Conservation (phyloP, 2,113 vertebrate species). For the Saguinus midas region DNA sequence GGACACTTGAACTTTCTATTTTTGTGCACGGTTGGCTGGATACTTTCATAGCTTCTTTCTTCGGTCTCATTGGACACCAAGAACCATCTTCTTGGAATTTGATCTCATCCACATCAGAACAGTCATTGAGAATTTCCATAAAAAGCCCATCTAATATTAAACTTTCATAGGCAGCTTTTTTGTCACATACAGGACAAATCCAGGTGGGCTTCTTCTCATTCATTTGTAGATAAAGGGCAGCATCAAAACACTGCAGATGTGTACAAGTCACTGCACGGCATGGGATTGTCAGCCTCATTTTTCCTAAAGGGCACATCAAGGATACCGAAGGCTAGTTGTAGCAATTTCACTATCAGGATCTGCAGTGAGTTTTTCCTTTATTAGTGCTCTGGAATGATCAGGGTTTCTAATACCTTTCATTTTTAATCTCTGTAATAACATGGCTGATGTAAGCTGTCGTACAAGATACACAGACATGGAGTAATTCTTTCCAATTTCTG, state of each 20-base stretch:
- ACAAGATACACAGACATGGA: conserved; percentile 98
- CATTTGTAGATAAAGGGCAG: conserved; percentile 98
- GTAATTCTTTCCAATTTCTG: conserved; percentile 98
- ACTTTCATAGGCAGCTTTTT: conserved; percentile 96
- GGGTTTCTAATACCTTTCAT: conserved; percentile 99
- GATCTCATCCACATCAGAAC: too few relatives aligned
- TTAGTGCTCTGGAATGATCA: conserved; percentile 98
- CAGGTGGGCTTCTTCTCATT: conserved; percentile 99
- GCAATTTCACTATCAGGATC: conserved; percentile 99
- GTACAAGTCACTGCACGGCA: conserved; percentile 97
- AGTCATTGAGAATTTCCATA: too few relatives aligned
- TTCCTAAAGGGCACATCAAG: conserved; percentile 98
- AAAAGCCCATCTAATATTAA: conserved; percentile 93
- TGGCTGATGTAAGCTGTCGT: conserved; percentile 94
- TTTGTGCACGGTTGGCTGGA: too few relatives aligned
- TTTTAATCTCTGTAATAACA: conserved; percentile 95
- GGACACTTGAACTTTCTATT: too few relatives aligned
- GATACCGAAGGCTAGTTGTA: conserved; percentile 97
- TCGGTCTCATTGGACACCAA: too few relatives aligned
- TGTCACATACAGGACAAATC: conserved; percentile 99
- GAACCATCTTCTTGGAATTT: too few relatives aligned
- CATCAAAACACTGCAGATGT: conserved; percentile 98
- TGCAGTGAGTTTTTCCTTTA: conserved; percentile 98
- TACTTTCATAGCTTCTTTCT: too few relatives aligned
- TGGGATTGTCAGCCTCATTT: conserved; percentile 96